These are phyloP conservation scores for Drosophila demipolita DNA, from an alignment of 2,888 invertebrate genomes.

Conservation along the genomic window DNA sequence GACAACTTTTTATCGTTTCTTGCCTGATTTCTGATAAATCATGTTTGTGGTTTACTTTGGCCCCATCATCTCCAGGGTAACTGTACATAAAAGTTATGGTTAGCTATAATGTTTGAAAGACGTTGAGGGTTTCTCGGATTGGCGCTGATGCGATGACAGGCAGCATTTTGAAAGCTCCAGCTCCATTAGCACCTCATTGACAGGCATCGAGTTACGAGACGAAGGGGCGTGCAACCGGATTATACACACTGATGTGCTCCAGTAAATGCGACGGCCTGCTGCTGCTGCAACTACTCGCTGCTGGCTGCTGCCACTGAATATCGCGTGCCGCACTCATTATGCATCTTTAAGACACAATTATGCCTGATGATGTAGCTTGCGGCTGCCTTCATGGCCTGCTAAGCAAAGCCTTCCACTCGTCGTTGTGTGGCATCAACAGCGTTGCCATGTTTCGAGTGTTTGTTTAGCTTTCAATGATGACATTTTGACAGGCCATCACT, in stretches of 20 bases:
- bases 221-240: conserved; percentile 36
- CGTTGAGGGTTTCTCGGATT: conserved; percentile 17
- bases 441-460: conserved; percentile 45
- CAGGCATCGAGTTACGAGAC: conserved; percentile 69
- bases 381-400: conserved; percentile 47
- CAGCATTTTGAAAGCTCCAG: conserved; percentile 43
- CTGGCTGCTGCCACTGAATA: conserved; percentile 26
- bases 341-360: conserved; percentile 58
- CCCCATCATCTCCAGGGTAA: conserved; percentile 34
- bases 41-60: conserved; percentile 49
- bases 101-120: conserved; percentile 14
- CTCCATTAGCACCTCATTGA: conserved; percentile 79
- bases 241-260: conserved; percentile 58
- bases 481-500: conserved; percentile 70
- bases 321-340: conserved; percentile 69
- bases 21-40: conserved; percentile 46
- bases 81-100: conserved; percentile 59
- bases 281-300: conserved; percentile 9
- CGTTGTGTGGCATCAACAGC: conserved; percentile 28
- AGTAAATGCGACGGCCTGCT: conserved; percentile 46
- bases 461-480: conserved; percentile 55
- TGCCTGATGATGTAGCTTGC: conserved; percentile 35
- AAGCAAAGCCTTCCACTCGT: conserved; percentile 28
- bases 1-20: conserved; percentile 24
- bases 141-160: conserved; percentile 47